Base-by-base conservation (phyloP, 2,888 invertebrate species). In the Mythimna lalbum region DNA sequence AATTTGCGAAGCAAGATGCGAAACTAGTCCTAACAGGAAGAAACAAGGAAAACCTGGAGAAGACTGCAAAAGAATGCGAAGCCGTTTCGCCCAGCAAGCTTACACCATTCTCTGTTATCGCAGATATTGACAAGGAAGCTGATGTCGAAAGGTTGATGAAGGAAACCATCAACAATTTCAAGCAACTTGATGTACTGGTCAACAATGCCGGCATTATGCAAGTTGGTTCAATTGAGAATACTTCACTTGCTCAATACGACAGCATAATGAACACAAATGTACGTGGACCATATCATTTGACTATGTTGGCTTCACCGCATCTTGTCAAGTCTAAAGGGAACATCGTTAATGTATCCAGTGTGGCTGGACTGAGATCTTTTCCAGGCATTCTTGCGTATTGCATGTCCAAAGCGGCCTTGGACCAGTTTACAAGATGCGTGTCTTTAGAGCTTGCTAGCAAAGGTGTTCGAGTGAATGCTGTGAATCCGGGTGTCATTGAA, bases 321-420 rank as follows among this genome's bases (percentile, higher is more conserved):
- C 95, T 99, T 23, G 95, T 98, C 9, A 95, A 97, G 91, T 96
- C 97, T 0, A 97, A 98, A 91, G 98, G 98, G 23, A 98, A 97
- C 82, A 97, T 99, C 82, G 98, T 99, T 0, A 99, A 99, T 91
- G 97, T 99, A 0, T 99, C 99, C 4, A 98, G 98, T 90, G 98
- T 99, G 1, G 97, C 97, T 88, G 99, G 99, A 10, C 90, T 98
- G 14, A 95, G 98, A 87, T 96, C 98, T 74, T 99, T 98, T 88
- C 97, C 98, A 0, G 97, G 97, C 52, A 97, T 98, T 7, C 90
- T 99, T 63, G 97, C 98, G 0, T 99, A 99, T 90, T 97, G 97
- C 84, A 97, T 99, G 95, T 98, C 98, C 14, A 99, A 99, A 94
- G 96, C 98, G 47, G 98, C 98, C 3, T 90, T 99, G 7, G 99